Evolutionary conservation across 2,113 vertebrate species (phyloP).

Genomic region (Australoheros scitulus): DNA sequence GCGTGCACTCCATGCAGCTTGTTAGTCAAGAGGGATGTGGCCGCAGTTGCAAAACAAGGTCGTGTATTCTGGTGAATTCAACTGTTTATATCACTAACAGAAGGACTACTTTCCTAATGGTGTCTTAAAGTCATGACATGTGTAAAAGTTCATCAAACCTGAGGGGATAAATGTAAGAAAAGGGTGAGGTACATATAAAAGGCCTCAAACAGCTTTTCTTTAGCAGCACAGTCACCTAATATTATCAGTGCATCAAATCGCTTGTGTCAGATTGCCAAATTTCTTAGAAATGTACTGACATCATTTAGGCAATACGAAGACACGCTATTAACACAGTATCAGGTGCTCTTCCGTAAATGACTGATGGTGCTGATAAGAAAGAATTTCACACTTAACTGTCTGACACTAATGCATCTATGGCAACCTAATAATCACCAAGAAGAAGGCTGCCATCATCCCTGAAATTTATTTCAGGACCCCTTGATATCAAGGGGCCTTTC

Average conservation of each 20-base stretch:
- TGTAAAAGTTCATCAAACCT: not conserved
- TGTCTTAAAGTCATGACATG: not conserved
- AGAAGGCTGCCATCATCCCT: not conserved
- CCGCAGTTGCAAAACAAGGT: conserved; percentile 32
- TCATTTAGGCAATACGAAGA: conserved; percentile 17
- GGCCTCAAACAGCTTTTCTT: conserved; percentile 4
- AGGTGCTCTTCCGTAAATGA: not conserved
- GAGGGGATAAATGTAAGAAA: not conserved
- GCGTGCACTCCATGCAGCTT: not conserved
- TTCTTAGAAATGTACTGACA: conserved; percentile 40
- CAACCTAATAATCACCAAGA: not conserved
- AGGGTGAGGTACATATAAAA: not conserved
- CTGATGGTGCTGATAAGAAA: not conserved
- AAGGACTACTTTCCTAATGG: not conserved
- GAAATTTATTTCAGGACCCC: too few relatives aligned
- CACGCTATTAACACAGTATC: conserved; percentile 5
- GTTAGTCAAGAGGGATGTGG: conserved; percentile 32
- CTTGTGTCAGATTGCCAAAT: conserved; percentile 9
- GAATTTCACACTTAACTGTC: conserved; percentile 3
- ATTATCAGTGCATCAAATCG: conserved; percentile 3
- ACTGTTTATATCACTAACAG: conserved; percentile 16
- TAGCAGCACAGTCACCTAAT: not conserved
- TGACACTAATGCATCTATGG: conserved; percentile 11
- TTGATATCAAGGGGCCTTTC: not conserved
- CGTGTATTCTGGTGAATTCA: conserved; percentile 15